These are phyloP conservation scores for Thymelicus sylvestris DNA, from an alignment of 2,888 invertebrate genomes.

Conservation along the genomic window DNA sequence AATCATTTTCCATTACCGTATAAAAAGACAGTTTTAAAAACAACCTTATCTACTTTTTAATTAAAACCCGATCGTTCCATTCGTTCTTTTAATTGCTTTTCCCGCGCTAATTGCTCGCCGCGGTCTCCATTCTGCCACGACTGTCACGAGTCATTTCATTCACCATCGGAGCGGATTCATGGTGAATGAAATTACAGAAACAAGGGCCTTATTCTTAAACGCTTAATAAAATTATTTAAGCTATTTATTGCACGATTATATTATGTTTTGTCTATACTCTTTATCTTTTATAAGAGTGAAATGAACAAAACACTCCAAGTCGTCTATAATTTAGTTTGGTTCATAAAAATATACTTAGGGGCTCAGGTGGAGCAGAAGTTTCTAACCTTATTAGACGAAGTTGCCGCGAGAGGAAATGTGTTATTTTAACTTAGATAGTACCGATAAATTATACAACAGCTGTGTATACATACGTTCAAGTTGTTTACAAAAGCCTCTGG, in stretches of 20 bases:
- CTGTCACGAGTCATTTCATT: slow-evolving; percentile 9
- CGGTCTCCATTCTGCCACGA: background rate
- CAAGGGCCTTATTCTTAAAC: too few relatives aligned
- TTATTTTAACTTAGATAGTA: background rate
- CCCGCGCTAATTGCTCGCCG: slow-evolving; percentile 22
- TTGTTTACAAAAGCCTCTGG: background rate
- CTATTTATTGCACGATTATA: too few relatives aligned
- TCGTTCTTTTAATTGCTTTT: slow-evolving; percentile 26
- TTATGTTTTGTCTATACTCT: too few relatives aligned
- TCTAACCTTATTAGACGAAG: too few relatives aligned
- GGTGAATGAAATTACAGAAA: slow-evolving; percentile 10
- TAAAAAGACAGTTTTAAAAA: background rate
- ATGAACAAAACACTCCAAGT: too few relatives aligned
- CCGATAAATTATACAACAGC: background rate
- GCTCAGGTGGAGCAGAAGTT: too few relatives aligned
- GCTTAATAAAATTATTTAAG: too few relatives aligned
- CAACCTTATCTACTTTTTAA: slow-evolving; percentile 6
- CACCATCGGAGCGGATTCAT: slow-evolving; percentile 2
- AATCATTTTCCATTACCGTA: background rate
- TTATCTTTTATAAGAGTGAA: too few relatives aligned
- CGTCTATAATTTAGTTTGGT: background rate
- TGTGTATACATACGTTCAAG: background rate
- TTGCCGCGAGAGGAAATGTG: too few relatives aligned
- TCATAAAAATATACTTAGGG: too few relatives aligned
- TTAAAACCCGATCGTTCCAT: slow-evolving; percentile 21